Conservation (phyloP, 2,888 invertebrate genomes). For the Cryptus viduatorius region DNA sequence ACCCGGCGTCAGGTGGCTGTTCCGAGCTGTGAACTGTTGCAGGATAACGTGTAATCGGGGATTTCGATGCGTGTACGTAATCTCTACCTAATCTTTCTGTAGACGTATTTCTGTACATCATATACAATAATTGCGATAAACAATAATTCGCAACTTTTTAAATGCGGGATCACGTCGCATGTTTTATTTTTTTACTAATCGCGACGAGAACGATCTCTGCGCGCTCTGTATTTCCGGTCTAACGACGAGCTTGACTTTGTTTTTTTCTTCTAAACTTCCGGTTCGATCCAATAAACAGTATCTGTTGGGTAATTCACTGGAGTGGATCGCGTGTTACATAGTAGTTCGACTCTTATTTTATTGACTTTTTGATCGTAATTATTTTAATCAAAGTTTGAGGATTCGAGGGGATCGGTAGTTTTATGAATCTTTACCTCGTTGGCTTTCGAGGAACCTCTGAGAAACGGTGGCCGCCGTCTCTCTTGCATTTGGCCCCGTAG, state of each 20-base stretch:
- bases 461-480: slow-evolving; percentile 82
- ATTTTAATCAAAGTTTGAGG: not conserved
- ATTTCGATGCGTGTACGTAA: slow-evolving; percentile 53
- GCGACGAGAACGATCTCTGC: not conserved
- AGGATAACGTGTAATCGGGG: slow-evolving; percentile 9
- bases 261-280: not conserved
- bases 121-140: not conserved
- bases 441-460: slow-evolving; percentile 78
- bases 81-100: not conserved
- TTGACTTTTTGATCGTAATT: not conserved
- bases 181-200: not conserved
- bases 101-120: not conserved
- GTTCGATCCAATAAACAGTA: not conserved
- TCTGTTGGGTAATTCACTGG: not conserved
- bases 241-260: not conserved
- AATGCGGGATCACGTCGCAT: not conserved
- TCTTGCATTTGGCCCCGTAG: slow-evolving; percentile 81
- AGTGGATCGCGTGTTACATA: not conserved
- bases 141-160: not conserved
- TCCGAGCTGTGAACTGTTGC: not conserved
- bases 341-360: not conserved
- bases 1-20: slow-evolving; percentile 22
- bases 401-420: not conserved
- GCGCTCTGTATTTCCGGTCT: not conserved
- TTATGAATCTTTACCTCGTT: slow-evolving; percentile 78